Evolutionary conservation across 2,888 invertebrate genomes (phyloP), one percentile per base, ranked within the genome.

Genomic region (Cheilosia variabilis): DNA sequence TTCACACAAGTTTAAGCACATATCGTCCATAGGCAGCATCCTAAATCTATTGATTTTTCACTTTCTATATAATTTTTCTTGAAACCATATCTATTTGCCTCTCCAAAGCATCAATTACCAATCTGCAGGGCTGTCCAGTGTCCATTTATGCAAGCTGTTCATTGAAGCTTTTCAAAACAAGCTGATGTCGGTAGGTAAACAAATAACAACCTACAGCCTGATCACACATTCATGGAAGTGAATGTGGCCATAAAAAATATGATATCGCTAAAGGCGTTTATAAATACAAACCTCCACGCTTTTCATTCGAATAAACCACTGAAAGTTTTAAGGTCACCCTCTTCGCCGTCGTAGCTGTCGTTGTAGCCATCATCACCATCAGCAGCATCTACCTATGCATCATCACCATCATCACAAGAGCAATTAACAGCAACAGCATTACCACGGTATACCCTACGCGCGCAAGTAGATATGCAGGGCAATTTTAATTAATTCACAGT

Each of bases 401-500:
- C 55, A 62, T 69, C 45, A 9, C 9, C 57, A 76, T 81, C 55
- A 62, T 53, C 69, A 81, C 55, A 22, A 53, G 65, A 82, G 9
- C 55, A 52, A 72, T 66, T 58, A 62, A 41, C 72, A 52, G 24
- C 22, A 52, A 52, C 17, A 69, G 45, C 57, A 68, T 55, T 72
- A n/a, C 55, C 24, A 34, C 47, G 27, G 27, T 27, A n/a, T n/a
- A 13, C 17, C 10, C 31, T 15, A 50, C 58, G 65, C 65, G 60
- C 52, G 71, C 52, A 53, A 37, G 37, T 37, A 37, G 37, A 13
- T 37, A 37, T 37, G 65, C 77, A 63, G 68, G 79, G 73, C 73
- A 83, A 79, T 83, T 83, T 83, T 83, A 83, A 83, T 83, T 79
- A 83, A 73, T 83, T 79, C 83, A 63, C 83, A 83, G 73, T 57